These are phyloP conservation scores for Oscheius sp. DNA, from an alignment of 1,140 invertebrate genomes.

Conservation along the genomic window DNA sequence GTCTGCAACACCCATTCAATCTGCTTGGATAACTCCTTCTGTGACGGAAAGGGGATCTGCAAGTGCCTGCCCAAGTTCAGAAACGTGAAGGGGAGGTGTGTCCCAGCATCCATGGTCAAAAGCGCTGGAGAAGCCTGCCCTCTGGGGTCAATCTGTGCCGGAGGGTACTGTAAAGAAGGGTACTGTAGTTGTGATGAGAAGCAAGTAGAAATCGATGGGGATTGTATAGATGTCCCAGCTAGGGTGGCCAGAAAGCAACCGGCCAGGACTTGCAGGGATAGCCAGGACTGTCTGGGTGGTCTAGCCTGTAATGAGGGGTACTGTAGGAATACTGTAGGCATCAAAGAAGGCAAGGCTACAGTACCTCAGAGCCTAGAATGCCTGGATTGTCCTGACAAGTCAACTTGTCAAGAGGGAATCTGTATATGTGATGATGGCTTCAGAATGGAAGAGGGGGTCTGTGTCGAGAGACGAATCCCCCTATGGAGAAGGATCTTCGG, in stretches of 20 bases:
- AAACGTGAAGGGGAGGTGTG: constrained; percentile 33
- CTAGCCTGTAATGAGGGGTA: constrained; percentile 2
- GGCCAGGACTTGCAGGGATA: neutral
- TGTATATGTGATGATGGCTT: constrained; percentile 38
- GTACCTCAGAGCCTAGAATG: constrained; percentile 18
- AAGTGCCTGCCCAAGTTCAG: constrained; percentile 5
- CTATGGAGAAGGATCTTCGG: neutral
- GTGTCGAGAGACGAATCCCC: constrained; percentile 14
- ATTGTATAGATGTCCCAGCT: constrained; percentile 34
- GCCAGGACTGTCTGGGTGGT: neutral
- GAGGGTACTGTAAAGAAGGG: constrained; percentile 11
- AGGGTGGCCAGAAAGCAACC: neutral
- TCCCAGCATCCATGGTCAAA: constrained; percentile 9
- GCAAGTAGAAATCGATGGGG: constrained; percentile 27
- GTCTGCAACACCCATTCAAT: constrained; percentile 6
- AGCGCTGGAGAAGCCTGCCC: neutral
- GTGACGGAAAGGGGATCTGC: constrained; percentile 9
- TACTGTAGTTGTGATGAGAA: constrained; percentile 37
- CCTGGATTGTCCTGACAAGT: constrained; percentile 35
- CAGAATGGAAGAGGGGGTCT: constrained; percentile 10
- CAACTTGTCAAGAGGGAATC: constrained; percentile 33
- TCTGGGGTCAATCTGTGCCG: constrained; percentile 3
- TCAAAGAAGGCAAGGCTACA: neutral
- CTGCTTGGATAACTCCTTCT: constrained; percentile 24
- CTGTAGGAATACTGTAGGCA: constrained; percentile 6